Base-by-base conservation (phyloP, 2,113 vertebrate genomes). In the Gadus macrocephalus region DNA sequence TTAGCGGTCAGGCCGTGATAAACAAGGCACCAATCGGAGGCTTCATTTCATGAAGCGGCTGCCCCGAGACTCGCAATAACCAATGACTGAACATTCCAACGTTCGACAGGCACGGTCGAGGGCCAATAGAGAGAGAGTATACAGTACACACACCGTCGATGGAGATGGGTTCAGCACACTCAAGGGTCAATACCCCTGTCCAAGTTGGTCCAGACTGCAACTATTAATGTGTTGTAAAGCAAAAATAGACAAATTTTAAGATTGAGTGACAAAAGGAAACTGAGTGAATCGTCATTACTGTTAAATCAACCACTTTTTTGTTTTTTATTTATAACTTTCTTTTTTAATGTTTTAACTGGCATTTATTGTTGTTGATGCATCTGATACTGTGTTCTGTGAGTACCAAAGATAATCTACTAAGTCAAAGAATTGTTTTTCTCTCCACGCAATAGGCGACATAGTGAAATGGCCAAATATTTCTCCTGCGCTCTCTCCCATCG, bases 61-160 rank as follows among this genome's bases (percentile, higher is more conserved):
- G 5, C 53, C 53, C 53, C 53, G 3, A 55, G 12, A 55, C 16
- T 16, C 16, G 53, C 53, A 55, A 55, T 55, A 12, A 55, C 53
- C 4, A 55, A 55, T 15, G 16, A 55, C 12, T 16, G 53, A 55
- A 55, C 53, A 55, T 55, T 55, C 53, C 53, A 55, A 16, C 53
- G 53, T 55, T 55, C 16, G 53, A 55, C 53, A 83, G 81, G 79
- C 53, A 15, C 12, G 31, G 31, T 55, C 16, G 70, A 49, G 28
- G 69, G 73, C 71, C 68, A 71, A 82, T 82, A 86, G 80, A 76
- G 16, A 6, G 31, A 31, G 31, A 31, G 31, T 31, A 55, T 55
- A 12, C 53, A 55, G 53, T 55, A 55, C 12, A 62, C 12, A 62
- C 31, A 6, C 31, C 31, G 31, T 31, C 5, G 31, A 31, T 31